Evolutionary conservation across 2,113 vertebrate species (phyloP).

Genomic region (Hyla sarda): DNA sequence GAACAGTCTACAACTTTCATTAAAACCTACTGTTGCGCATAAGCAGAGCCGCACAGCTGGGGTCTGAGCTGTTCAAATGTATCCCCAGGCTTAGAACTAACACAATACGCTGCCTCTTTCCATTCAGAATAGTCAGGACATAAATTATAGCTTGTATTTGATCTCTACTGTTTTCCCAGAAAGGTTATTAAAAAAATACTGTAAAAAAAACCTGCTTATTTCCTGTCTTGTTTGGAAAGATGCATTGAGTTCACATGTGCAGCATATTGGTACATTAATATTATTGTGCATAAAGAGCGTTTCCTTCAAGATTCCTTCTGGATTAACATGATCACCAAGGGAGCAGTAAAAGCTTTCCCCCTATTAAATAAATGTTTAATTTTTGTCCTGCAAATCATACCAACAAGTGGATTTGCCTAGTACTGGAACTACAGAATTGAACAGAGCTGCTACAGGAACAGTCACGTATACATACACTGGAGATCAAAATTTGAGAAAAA

Average conservation of each 20-base stretch:
- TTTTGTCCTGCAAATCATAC: no score
- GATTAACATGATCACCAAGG: no score
- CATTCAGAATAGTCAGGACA: not conserved
- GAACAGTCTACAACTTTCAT: slow-evolving; percentile 68
- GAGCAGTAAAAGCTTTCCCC: no score
- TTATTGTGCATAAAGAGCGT: not conserved
- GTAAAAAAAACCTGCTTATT: slow-evolving; percentile 8
- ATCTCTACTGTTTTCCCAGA: not conserved
- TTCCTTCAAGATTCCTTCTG: not conserved
- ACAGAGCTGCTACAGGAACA: no score
- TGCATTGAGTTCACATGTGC: not conserved
- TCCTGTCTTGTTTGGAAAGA: not conserved
- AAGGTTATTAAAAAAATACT: not conserved
- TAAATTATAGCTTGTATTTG: not conserved
- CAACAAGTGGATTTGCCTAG: no score
- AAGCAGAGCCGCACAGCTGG: slow-evolving; percentile 42
- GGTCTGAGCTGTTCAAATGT: slow-evolving; percentile 59
- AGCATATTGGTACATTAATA: not conserved
- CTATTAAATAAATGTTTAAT: no score
- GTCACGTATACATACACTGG: no score
- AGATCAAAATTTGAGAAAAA: no score
- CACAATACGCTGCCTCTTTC: not conserved
- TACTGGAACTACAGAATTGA: no score
- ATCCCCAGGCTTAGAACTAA: slow-evolving; percentile 12
- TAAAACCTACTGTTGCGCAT: slow-evolving; percentile 64